Evolutionary conservation across 2,888 invertebrate species (phyloP), one percentile per base, ranked within the genome.

Genomic region (Anticlea derivata): DNA sequence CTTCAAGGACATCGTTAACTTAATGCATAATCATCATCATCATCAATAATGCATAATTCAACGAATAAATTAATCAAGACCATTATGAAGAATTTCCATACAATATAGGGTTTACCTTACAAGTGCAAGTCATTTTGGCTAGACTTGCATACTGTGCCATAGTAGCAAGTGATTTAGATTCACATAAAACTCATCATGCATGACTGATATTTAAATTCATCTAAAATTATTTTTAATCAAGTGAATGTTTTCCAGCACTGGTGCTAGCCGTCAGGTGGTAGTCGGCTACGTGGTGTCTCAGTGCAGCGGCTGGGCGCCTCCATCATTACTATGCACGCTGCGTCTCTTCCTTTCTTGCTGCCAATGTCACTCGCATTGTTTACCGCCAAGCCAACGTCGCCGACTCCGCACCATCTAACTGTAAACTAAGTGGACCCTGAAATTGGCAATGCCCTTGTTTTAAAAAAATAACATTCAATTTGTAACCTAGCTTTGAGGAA

Each of bases 371-470:
- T 74, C 69, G 81, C 80, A 87, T 88, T 87, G 87, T 89, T 81
- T 69, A 75, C 70, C 73, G 75, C 55, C 73, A 64, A 74, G 70
- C 60, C 69, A 65, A 69, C 61, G 31, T n/a, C 62, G 61, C 60
- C 61, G 73, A 50, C 71, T 67, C 59, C 65, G 62, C 65, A 64
- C 61, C 75, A 72, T 63, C 78, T 90, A 89, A 90, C 89, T 85
- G 90, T 90, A 84, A 75, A 68, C 67, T 74, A 85, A 85, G 73
- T 88, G 74, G 82, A 82, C 87, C 90, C 86, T 89, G 89, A 90
- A 89, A 90, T 90, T 84, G 85, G 77, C 86, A 84, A 81, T 84
- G 88, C 78, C 85, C 88, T 86, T 86, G 83, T 87, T 88, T 73
- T 61, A 17, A 22, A 23, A 39, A 50, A n/a, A n/a, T n/a, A 34